A percentile compares a stretch with the other conserved stretches of the same genome.
Evolutionary conservation across 2,797 vertebrate species (phyloP).

Genomic region (Onychomys torridus): DNA sequence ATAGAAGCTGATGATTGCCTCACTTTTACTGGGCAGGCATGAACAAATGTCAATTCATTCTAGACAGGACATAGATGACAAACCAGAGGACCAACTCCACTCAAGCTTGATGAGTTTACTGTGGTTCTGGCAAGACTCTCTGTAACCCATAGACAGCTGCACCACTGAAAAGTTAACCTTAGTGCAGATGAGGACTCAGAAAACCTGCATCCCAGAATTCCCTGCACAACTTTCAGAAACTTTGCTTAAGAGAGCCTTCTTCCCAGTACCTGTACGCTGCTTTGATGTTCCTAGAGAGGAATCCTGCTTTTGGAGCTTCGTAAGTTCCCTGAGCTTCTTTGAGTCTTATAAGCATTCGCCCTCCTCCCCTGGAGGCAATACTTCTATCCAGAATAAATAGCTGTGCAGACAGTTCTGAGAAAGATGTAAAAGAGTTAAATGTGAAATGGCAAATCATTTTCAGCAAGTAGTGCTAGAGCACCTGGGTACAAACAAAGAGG

Average conservation of each 20-base stretch:
- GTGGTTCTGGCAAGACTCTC: no score
- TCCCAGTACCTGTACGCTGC: background rate
- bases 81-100: background rate
- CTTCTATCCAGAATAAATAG: background rate
- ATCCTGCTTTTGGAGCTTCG: background rate
- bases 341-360: background rate
- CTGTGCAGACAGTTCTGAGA: background rate
- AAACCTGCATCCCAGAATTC: background rate
- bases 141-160: background rate
- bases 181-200: background rate
- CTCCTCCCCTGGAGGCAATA: background rate
- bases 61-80: background rate
- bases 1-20: background rate
- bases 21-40: background rate
- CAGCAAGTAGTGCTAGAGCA: background rate
- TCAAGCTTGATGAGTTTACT: background rate
- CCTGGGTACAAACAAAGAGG: background rate
- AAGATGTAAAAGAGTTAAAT: background rate
- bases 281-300: background rate
- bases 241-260: background rate
- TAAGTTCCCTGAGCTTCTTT: background rate
- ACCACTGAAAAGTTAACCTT: background rate
- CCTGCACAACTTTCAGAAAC: background rate
- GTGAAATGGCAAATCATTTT: background rate
- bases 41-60: background rate